Evolutionary conservation across 2,888 invertebrate genomes (phyloP).

Genomic region (Caenorhabditis zanzibari): DNA sequence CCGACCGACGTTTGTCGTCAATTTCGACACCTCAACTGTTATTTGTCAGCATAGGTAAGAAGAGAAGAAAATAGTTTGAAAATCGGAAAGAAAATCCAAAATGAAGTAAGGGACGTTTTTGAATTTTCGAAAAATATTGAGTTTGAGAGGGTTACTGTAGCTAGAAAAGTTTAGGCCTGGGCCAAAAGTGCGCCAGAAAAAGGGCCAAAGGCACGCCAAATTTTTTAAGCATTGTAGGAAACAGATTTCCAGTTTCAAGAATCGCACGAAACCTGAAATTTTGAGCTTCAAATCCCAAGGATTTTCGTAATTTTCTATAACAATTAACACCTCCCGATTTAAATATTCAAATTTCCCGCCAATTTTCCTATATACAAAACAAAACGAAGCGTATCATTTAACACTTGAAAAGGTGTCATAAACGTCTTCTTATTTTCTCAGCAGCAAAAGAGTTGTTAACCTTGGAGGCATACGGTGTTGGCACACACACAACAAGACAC

Average conservation of each 20-base stretch:
- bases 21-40: conserved; percentile 82
- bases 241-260: too few species aligned
- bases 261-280: too few species aligned
- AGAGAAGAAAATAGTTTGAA: neutral
- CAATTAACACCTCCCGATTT: too few species aligned
- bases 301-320: too few species aligned
- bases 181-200: too few species aligned
- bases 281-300: too few species aligned
- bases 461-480: conserved; percentile 5
- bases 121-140: too few species aligned
- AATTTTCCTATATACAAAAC: neutral
- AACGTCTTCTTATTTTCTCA: neutral
- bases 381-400: conserved; percentile 3
- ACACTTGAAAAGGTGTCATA: neutral
- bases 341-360: too few species aligned
- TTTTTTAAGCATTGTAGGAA: too few species aligned
- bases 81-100: too few species aligned
- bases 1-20: conserved; percentile 82
- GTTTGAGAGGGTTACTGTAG: too few species aligned
- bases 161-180: neutral
- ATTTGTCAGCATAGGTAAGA: conserved; percentile 80
- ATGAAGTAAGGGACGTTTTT: too few species aligned
- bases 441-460: conserved; percentile 1
- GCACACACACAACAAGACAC: conserved; percentile 14
- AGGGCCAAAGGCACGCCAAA: neutral